Percentiles rank a stretch among this genome's conserved stretches.
phyloP scores from a whole-genome alignment of 2,113 vertebrate genomes.

The Osmerus mordax region DNA sequence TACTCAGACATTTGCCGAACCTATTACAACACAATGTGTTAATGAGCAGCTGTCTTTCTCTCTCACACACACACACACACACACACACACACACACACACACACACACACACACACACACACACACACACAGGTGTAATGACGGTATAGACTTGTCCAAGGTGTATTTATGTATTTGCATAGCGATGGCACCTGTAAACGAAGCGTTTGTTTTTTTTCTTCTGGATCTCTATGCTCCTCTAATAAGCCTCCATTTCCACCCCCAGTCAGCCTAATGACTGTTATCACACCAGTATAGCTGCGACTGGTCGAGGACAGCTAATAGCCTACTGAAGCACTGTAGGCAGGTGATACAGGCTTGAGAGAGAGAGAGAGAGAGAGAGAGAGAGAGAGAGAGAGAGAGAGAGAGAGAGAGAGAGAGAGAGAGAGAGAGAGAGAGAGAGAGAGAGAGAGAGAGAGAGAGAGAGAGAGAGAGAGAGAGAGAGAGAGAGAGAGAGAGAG shows the following conservation, averaged over 20 bases:
- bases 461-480: no score
- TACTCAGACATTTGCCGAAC: slow-evolving; percentile 26
- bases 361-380: slow-evolving; percentile 15
- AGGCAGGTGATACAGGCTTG: slow-evolving; percentile 40
- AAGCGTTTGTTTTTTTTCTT: slow-evolving; percentile 66
- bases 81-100: slow-evolving; percentile 16
- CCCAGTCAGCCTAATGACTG: slow-evolving; percentile 71
- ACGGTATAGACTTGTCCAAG: slow-evolving; percentile 24
- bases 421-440: slow-evolving; percentile 3
- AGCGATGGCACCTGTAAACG: slow-evolving; percentile 69
- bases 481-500: no score
- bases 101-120: slow-evolving; percentile 15
- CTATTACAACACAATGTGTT: slow-evolving; percentile 59
- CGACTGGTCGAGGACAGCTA: slow-evolving; percentile 58
- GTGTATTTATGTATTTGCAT: slow-evolving; percentile 64
- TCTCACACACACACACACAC: no score
- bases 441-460: slow-evolving; percentile 7
- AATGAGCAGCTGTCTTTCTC: slow-evolving; percentile 52
- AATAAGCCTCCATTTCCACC: slow-evolving; percentile 67
- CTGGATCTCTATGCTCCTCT: slow-evolving; percentile 56
- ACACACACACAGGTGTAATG: slow-evolving; percentile 47
- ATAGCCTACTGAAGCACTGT: slow-evolving; percentile 53
- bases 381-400: no score
- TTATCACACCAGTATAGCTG: slow-evolving; percentile 70
- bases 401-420: no score